Base-by-base conservation (phyloP, 2,888 invertebrate species). In the Leucophora obtusa region DNA sequence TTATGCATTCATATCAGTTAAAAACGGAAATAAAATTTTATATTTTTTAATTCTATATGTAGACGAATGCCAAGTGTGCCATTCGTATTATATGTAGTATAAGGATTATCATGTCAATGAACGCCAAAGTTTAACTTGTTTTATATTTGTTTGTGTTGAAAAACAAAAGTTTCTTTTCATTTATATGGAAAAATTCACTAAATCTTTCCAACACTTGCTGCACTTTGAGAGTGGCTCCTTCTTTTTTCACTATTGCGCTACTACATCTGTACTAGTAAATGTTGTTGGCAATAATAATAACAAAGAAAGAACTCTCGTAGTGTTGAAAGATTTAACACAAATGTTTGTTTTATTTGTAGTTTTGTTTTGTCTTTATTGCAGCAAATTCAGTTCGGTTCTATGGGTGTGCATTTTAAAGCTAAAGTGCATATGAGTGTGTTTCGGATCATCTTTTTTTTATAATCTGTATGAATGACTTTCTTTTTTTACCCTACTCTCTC, bases 101-200 rank as follows among this genome's bases (percentile, higher is more conserved):
- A 28, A 28, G 70, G 80, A 83, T 82, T 83, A 82, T 76, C 82
- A 74, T 82, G 83, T 83, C 83, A 83, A 83, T 80, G 83, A 83
- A 79, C 83, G 83, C 58, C 73, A 82, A 78, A 82, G 54, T 50
- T 62, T 54, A 50, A 24, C 43, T 58, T 18, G 51, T 53, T 69
- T 50, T 56, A 33, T 38, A 58, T 10, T 50, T 60, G 65, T 70
- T 28, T 62, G 38, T 72, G 43, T 72, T 69, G 14, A 51, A 78
- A 59, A 74, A 75, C 70, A 75, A 74, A 75, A 75, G 65, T 66
- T 70, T 75, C 63, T 38, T 56, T 65, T 77, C 60, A 50, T 58
- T 35, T 68, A 54, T 56, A 28, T 54, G 24, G 11, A 24, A 54
- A 28, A 60, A 11, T n/a, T 14, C 0, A 33, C 8, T 4, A 15